Evolutionary conservation across 2,113 vertebrate genomes (phyloP), one percentile per base, ranked within the genome.

Genomic region (Lipophrys pholis): DNA sequence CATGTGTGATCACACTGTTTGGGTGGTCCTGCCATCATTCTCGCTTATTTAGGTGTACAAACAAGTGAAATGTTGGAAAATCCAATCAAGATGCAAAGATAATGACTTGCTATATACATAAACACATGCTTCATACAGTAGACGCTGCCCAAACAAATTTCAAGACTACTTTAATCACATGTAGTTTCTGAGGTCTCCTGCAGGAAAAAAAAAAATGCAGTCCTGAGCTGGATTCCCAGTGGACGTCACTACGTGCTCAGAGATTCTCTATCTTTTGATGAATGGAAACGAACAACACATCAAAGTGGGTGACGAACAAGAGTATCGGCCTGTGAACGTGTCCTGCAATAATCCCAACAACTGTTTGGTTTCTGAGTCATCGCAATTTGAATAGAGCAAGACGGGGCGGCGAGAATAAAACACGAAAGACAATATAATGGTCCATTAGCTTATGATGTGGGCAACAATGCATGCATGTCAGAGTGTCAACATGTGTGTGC

Each of bases 371-470:
- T 67, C 55, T 85, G 73, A 87, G 59, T 80, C 78, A 85, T 72
- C 66, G 14, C 8, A 73, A 69, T 71, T 69, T 73, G 87, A 86
- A 74, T 73, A 62, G 15, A 74, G 79, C 83, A 84, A 86, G 81
- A 78, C 79, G 74, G 86, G 87, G 81, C 69, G 81, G 80, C 75
- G 87, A 83, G 88, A 82, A 88, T 84, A 90, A 86, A 86, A 84
- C 74, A 73, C 87, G 89, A 90, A 92, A 89, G 90, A 89, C 86
- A 85, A 84, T 91, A 85, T 90, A 90, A 91, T 92, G 86, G 82
- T 76, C 87, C 88, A 88, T 91, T 92, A 87, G 83, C 67, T 89
- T 85, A 84, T 85, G 86, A 86, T 90, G 86, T 88, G 83, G 78
- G 67, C 1, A 60, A 76, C 82, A 76, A 79, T 61, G 62, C 55